Conservation (phyloP, 2,888 invertebrate genomes). For the Blera fallax region DNA sequence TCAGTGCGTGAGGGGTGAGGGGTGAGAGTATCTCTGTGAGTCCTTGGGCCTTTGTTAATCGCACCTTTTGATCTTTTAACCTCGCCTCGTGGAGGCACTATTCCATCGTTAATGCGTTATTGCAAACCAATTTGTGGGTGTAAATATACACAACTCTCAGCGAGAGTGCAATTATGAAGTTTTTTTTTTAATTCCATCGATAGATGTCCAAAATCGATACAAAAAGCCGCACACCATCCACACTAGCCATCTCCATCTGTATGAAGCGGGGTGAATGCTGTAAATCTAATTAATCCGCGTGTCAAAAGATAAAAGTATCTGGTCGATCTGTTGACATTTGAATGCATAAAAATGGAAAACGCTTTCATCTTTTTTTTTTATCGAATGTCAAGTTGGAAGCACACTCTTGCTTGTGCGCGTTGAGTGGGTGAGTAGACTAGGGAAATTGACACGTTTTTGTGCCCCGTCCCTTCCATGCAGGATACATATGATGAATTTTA, state of each 20-base stretch:
- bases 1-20: not conserved
- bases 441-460: not conserved
- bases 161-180: conserved; percentile 2
- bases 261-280: not conserved
- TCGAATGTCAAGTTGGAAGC: too few relatives aligned
- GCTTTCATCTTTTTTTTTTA: not conserved
- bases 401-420: too few relatives aligned
- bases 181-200: not conserved
- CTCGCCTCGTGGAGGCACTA: not conserved
- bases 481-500: too few relatives aligned
- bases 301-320: conserved; percentile 20
- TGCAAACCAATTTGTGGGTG: not conserved
- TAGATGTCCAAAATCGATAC: not conserved
- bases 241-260: not conserved
- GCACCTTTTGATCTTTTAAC: not conserved
- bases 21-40: not conserved
- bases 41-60: conserved; percentile 6
- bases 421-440: not conserved
- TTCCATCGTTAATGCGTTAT: not conserved
- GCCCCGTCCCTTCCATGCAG: not conserved
- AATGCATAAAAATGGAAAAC: conserved; percentile 7
- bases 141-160: not conserved
- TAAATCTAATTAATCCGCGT: conserved; percentile 16
- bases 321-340: not conserved
- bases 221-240: not conserved